These are phyloP conservation scores for Limnephilus rhombicus DNA, from an alignment of 2,888 invertebrate species.

Conservation along the genomic window DNA sequence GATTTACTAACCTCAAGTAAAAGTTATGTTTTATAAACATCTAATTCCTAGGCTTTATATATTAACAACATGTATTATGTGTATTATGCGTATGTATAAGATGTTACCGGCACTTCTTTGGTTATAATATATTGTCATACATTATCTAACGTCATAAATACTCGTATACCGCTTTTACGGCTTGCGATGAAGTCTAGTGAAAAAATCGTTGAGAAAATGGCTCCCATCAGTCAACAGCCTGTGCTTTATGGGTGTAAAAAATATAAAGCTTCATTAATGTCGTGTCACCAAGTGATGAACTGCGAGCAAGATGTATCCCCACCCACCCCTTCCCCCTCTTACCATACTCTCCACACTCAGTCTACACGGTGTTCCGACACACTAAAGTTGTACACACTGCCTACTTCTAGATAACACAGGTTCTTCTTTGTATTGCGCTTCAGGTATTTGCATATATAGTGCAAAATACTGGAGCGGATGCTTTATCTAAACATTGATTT, in stretches of 20 bases:
- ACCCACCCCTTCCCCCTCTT: not conserved
- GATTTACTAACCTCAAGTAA: too few relatives aligned
- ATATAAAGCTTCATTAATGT: conserved; percentile 6
- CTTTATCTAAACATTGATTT: not conserved
- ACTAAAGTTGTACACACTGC: not conserved
- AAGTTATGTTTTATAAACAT: too few relatives aligned
- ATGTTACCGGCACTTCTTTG: not conserved
- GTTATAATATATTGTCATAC: not conserved
- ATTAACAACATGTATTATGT: too few relatives aligned
- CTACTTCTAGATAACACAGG: not conserved
- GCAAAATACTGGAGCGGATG: not conserved
- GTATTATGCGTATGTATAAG: not conserved
- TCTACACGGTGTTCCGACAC: not conserved
- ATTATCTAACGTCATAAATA: not conserved
- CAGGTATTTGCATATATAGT: not conserved
- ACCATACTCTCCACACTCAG: not conserved
- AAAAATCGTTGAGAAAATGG: not conserved
- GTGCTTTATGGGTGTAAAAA: conserved; percentile 3
- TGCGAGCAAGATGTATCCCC: not conserved
- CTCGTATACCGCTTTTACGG: not conserved
- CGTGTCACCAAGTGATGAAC: not conserved
- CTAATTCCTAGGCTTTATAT: too few relatives aligned
- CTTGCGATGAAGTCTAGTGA: not conserved
- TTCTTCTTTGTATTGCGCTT: not conserved
- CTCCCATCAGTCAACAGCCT: not conserved